phyloP scores from a whole-genome alignment of 2,888 invertebrate species.

The Tridacna crocea region DNA sequence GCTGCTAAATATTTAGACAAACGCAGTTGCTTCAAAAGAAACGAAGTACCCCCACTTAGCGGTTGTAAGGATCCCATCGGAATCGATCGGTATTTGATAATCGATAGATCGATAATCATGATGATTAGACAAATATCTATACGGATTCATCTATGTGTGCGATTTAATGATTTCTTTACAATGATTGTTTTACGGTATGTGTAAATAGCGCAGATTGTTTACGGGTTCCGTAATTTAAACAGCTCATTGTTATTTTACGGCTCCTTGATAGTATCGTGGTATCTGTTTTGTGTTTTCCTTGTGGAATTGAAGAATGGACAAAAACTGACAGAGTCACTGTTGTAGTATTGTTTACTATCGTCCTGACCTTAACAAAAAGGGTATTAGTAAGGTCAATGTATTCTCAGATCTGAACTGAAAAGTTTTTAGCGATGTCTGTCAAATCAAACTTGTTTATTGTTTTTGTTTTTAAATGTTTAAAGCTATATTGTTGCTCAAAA shows the following conservation, averaged over 20 bases:
- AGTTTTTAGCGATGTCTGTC: no score
- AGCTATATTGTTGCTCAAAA: no score
- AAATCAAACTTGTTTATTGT: no score
- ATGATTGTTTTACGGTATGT: not conserved
- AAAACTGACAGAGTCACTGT: not conserved
- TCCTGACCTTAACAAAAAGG: no score
- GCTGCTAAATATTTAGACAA: not conserved
- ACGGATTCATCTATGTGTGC: not conserved
- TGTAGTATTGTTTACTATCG: no score
- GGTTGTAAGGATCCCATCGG: not conserved
- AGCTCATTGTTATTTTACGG: not conserved
- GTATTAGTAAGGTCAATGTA: no score
- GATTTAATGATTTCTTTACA: not conserved
- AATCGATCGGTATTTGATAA: not conserved
- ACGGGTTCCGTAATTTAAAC: not conserved
- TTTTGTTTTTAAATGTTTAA: no score
- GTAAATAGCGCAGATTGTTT: not conserved
- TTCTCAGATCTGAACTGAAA: no score
- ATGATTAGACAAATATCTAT: not conserved
- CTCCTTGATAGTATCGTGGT: not conserved
- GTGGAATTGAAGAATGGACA: not conserved
- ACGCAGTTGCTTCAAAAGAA: not conserved
- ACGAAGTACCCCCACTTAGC: not conserved
- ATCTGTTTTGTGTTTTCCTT: not conserved
- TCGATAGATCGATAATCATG: constrained; percentile 2